phyloP scores from a whole-genome alignment of 2,888 invertebrate genomes.

The Dendrolimus houi region DNA sequence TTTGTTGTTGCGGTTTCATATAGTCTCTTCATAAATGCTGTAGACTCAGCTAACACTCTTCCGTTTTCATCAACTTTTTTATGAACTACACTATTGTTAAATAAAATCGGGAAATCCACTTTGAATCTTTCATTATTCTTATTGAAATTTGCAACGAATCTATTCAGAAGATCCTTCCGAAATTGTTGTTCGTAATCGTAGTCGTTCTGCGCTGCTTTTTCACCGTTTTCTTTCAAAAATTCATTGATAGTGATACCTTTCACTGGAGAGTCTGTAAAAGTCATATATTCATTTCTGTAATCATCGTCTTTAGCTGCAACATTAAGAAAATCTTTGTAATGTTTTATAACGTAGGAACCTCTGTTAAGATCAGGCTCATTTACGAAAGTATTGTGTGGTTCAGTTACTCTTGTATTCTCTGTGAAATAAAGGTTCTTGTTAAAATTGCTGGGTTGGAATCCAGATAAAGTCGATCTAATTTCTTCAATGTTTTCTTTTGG shows the following conservation, averaged over 20 bases:
- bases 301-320: constrained; percentile 40
- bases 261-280: constrained; percentile 25
- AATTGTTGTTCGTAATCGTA: constrained; percentile 49
- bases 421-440: constrained; percentile 28
- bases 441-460: constrained; percentile 12
- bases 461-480: constrained; percentile 5
- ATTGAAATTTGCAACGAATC: constrained; percentile 58
- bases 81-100: constrained; percentile 54
- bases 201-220: constrained; percentile 23
- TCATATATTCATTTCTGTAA: constrained; percentile 29
- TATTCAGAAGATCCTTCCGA: constrained; percentile 43
- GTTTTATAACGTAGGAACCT: constrained; percentile 48
- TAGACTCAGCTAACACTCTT: constrained; percentile 40
- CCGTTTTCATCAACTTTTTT: constrained; percentile 23
- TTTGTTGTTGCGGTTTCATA: constrained; percentile 20
- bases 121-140: constrained; percentile 51
- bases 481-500: constrained; percentile 9
- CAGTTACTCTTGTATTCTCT: constrained; percentile 17
- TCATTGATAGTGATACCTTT: constrained; percentile 21
- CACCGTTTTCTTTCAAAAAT: constrained; percentile 13
- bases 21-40: constrained; percentile 41
- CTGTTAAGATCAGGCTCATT: constrained; percentile 36
- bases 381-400: constrained; percentile 16
- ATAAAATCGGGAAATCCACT: constrained; percentile 53
- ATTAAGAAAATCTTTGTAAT: constrained; percentile 48